Conservation (phyloP, 2,888 invertebrate species). For the Dimorphilus gyrociliatus region DNA sequence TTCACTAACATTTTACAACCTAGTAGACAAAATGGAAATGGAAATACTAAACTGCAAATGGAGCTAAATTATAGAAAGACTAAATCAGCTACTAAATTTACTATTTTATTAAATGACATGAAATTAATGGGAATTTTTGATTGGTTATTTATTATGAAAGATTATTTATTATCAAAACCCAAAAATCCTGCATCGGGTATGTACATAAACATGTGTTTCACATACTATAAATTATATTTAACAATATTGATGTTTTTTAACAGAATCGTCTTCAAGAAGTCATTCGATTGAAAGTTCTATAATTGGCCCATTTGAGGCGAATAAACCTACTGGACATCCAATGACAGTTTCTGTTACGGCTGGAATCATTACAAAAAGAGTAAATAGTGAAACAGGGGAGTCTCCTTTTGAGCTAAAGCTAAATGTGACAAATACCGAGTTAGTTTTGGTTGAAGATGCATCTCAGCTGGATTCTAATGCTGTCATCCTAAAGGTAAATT, state of each 20-base stretch:
- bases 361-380: no score
- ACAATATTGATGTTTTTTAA: no score
- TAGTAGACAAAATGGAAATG: slow-evolving; percentile 7
- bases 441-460: slow-evolving; percentile 80
- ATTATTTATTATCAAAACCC: slow-evolving; percentile 50
- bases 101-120: slow-evolving; percentile 81
- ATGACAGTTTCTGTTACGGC: no score
- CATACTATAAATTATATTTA: no score
- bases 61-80: slow-evolving; percentile 44
- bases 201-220: no score
- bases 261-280: no score
- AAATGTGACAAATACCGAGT: slow-evolving; percentile 84
- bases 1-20: slow-evolving; percentile 67
- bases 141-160: slow-evolving; percentile 70
- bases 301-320: no score
- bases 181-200: slow-evolving; percentile 28
- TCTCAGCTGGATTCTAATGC: slow-evolving; percentile 76
- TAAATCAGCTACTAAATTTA: slow-evolving; percentile 55
- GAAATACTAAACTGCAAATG: slow-evolving; percentile 33
- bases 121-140: slow-evolving; percentile 77
- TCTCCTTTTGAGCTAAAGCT: slow-evolving; percentile 63
- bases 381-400: no score
- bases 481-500: slow-evolving; percentile 54
- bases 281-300: no score
- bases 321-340: no score